Percentiles rank a stretch among this genome's conserved stretches.
These are phyloP conservation scores for Drosophila rubida DNA, from an alignment of 2,888 invertebrate genomes.

Conservation along the genomic window DNA sequence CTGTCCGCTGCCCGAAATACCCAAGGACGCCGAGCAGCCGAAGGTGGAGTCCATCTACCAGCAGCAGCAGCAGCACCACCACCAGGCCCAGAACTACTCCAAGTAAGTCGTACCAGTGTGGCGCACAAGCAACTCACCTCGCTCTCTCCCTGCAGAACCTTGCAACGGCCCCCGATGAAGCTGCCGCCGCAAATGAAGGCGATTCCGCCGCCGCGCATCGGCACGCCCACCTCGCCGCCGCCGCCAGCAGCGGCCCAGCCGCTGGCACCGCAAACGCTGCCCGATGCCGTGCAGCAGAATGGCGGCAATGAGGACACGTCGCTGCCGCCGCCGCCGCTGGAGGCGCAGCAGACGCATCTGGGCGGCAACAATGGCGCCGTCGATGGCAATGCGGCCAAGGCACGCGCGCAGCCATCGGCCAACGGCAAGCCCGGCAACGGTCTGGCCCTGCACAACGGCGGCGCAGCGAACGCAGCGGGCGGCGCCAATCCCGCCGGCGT, in stretches of 20 bases:
- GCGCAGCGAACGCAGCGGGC: constrained; percentile 16
- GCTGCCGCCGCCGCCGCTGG: constrained; percentile 80
- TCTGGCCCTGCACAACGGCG: constrained; percentile 67
- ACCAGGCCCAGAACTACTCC: constrained; percentile 75
- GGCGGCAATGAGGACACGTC: constrained; percentile 67
- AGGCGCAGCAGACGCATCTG: constrained; percentile 55
- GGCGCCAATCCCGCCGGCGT: constrained; percentile 9
- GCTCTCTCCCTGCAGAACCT: constrained; percentile 73
- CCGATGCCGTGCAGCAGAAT: constrained; percentile 36
- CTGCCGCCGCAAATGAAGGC: constrained; percentile 85
- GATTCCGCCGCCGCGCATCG: constrained; percentile 85
- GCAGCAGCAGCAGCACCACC: constrained; percentile 72
- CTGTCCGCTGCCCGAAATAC: constrained; percentile 85
- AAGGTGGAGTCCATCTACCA: constrained; percentile 81
- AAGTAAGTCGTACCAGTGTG: constrained; percentile 77
- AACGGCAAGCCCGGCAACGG: constrained; percentile 64
- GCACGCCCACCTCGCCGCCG: constrained; percentile 81
- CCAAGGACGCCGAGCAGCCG: constrained; percentile 84
- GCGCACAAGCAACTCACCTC: neutral
- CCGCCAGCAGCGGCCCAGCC: constrained; percentile 63
- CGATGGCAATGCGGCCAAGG: constrained; percentile 59
- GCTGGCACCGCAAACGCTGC: neutral
- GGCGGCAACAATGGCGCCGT: constrained; percentile 2
- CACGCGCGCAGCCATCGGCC: constrained; percentile 58
- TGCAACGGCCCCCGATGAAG: constrained; percentile 85